Evolutionary conservation across 2,113 vertebrate species (phyloP).

Genomic region (Sardina pilchardus): DNA sequence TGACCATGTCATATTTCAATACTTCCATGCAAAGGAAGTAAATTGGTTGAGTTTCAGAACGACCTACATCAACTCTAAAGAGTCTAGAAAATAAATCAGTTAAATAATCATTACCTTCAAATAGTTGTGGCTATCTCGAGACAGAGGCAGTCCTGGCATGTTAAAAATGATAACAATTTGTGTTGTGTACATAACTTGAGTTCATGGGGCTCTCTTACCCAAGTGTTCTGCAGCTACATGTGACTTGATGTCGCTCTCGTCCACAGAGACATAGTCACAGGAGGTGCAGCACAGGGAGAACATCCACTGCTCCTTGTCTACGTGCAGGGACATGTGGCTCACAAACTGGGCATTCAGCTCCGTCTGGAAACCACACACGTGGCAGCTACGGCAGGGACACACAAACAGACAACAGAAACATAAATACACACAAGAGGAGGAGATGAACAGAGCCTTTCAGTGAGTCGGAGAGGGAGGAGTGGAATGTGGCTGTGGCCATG

Average conservation of each 20-base stretch:
- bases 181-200: background rate
- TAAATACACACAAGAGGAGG: conserved; percentile 48
- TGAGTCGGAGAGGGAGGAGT: conserved; percentile 24
- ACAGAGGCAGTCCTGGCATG: too few species aligned
- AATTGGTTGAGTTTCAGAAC: too few species aligned
- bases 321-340: conserved; percentile 98
- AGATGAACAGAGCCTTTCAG: conserved; percentile 8
- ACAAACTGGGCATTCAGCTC: conserved; percentile 98
- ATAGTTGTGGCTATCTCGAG: too few species aligned
- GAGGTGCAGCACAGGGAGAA: conserved; percentile 95
- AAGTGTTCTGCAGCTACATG: conserved; percentile 87
- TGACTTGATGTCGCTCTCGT: conserved; percentile 92
- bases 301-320: conserved; percentile 99
- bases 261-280: conserved; percentile 95
- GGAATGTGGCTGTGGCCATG: background rate
- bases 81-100: too few species aligned
- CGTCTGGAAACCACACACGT: conserved; percentile 97
- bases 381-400: conserved; percentile 77
- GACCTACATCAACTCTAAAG: too few species aligned
- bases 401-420: conserved; percentile 6
- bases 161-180: too few species aligned
- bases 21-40: too few species aligned
- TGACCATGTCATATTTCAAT: too few species aligned
- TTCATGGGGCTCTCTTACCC: conserved; percentile 70
- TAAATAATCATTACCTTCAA: too few species aligned